A percentile compares a stretch with the other conserved stretches of the same genome.
Conservation (phyloP, 2,797 vertebrate genomes). For the Chromis chromis region DNA sequence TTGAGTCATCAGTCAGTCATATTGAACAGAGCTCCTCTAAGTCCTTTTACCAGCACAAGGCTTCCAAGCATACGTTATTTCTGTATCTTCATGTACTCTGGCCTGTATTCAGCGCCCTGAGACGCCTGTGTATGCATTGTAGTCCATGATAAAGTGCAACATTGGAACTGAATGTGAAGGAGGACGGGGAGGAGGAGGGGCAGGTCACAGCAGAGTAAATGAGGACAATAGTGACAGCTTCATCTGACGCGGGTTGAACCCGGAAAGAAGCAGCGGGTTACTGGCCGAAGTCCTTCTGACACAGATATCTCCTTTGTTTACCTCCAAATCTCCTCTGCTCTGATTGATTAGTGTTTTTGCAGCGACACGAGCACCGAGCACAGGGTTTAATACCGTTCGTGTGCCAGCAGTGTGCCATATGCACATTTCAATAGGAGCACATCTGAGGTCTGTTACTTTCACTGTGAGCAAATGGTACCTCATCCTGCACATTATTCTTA, state of each 20-base stretch:
- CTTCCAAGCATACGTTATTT: too few relatives aligned
- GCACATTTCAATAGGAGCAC: too few relatives aligned
- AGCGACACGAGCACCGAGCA: background rate
- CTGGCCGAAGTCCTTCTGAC: slow-evolving; percentile 4
- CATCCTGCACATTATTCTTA: too few relatives aligned
- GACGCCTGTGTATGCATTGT: background rate
- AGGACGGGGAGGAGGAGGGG: background rate
- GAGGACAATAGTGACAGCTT: slow-evolving; percentile 59
- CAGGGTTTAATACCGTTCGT: background rate
- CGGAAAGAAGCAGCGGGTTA: slow-evolving; percentile 38
- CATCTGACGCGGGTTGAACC: slow-evolving; percentile 54
- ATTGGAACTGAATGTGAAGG: background rate
- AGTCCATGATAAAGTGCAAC: background rate
- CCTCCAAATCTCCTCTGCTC: background rate
- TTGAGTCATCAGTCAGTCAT: background rate
- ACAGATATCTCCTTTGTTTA: slow-evolving; percentile 23
- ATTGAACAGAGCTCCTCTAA: too few relatives aligned
- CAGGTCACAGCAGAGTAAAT: slow-evolving; percentile 21
- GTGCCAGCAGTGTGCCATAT: background rate
- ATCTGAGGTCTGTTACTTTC: background rate
- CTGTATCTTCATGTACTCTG: background rate
- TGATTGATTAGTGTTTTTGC: background rate
- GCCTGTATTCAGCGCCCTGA: background rate
- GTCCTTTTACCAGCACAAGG: background rate
- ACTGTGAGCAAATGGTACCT: too few relatives aligned